phyloP scores from a whole-genome alignment of 2,888 invertebrate genomes.

The Unio pictorum region DNA sequence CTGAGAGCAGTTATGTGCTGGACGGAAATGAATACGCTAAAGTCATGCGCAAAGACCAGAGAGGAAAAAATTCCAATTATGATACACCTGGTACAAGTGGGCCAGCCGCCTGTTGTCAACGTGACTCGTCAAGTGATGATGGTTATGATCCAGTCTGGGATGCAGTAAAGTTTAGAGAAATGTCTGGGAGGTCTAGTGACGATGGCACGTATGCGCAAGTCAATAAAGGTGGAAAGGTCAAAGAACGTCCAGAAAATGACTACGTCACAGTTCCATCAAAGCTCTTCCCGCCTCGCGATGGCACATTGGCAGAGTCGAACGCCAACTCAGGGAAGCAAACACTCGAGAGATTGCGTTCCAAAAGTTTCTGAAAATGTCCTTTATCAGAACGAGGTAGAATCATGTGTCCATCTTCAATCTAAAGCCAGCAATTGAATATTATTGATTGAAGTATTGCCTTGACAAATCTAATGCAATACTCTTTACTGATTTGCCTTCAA shows the following conservation, averaged over 20 bases:
- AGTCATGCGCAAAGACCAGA: constrained; percentile 10
- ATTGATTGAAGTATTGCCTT: too few relatives aligned
- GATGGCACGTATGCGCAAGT: constrained; percentile 33
- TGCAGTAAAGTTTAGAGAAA: constrained; percentile 24
- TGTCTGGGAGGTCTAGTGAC: not conserved
- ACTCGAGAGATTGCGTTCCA: too few relatives aligned
- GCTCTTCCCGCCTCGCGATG: constrained; percentile 17
- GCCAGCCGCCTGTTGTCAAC: constrained; percentile 1
- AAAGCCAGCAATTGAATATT: too few relatives aligned
- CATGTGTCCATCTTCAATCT: too few relatives aligned
- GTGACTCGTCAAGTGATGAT: constrained; percentile 28
- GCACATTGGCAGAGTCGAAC: too few relatives aligned
- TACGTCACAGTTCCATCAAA: constrained; percentile 13
- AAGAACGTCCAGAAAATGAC: constrained; percentile 14
- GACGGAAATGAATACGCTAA: constrained; percentile 33
- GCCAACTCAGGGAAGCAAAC: too few relatives aligned
- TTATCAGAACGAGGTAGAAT: too few relatives aligned
- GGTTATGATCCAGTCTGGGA: constrained; percentile 39
- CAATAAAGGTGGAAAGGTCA: constrained; percentile 15
- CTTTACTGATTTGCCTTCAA: too few relatives aligned
- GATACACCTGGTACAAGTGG: constrained; percentile 15
- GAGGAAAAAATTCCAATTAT: constrained; percentile 6
- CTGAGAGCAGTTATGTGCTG: constrained; percentile 7
- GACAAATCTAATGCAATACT: too few relatives aligned
- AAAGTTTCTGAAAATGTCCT: too few relatives aligned